Percentiles rank a stretch among this genome's conserved stretches.
Evolutionary conservation across 1,140 invertebrate genomes (phyloP).

Genomic region (Bombus vancouverensis): DNA sequence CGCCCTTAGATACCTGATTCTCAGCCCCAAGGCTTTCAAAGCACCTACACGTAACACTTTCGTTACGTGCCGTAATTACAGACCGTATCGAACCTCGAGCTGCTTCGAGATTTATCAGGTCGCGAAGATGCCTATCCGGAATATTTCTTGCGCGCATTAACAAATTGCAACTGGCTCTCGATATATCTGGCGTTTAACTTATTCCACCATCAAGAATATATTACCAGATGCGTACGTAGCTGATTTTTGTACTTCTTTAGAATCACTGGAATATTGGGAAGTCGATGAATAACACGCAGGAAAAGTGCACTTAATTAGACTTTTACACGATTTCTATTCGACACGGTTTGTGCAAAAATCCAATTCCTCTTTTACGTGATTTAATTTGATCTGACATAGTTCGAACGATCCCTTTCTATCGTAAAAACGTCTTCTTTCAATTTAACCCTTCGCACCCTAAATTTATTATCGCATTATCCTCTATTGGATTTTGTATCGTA

Average conservation of each 20-base stretch:
- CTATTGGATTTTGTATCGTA: no score
- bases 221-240: no score
- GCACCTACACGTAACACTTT: constrained; percentile 61
- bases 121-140: constrained; percentile 61
- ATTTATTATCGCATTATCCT: not conserved
- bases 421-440: not conserved
- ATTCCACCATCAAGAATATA: not conserved
- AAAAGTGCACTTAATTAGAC: no score
- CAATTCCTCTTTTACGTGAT: not conserved
- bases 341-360: not conserved
- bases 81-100: constrained; percentile 61
- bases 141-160: constrained; percentile 27
- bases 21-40: constrained; percentile 40
- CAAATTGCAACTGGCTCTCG: constrained; percentile 16
- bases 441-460: not conserved
- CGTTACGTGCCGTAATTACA: constrained; percentile 68
- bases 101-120: constrained; percentile 64
- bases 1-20: constrained; percentile 53
- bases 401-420: not conserved
- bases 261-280: no score
- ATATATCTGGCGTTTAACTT: not conserved
- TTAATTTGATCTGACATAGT: not conserved
- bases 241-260: not conserved
- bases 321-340: no score
- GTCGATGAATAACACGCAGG: not conserved